Evolutionary conservation across 2,113 vertebrate genomes (phyloP), one percentile per base, ranked within the genome.

Genomic region (Raja brachyura): DNA sequence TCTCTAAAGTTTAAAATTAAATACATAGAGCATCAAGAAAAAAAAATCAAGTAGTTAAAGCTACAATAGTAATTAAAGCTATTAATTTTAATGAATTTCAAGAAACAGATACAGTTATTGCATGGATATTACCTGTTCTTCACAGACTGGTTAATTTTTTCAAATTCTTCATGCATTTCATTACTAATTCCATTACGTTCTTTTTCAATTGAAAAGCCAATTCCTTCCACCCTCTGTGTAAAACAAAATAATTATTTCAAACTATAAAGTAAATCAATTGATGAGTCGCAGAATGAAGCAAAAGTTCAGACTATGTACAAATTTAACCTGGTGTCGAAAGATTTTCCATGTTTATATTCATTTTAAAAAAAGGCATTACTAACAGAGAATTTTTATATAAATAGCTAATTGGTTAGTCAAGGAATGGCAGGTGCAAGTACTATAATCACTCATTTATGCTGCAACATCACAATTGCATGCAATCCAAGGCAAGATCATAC

Each of bases 121-220:
- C 20, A 70, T 39, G 16, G 59, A 73, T 70, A 70, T 92, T 92
- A 92, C 90, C 90, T 73, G 33, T 54, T 92, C 39, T 28, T 33
- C 13, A 73, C 31, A 73, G 68, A 39, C 7, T 48, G 68, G 18
- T 73, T 28, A 73, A 92, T 92, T 74, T 92, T 73, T 68, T 74
- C 90, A 92, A 92, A 92, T 28, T 73, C 90, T 28, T 92, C 48
- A 92, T 92, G 33, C 39, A 92, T 48, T 70, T 92, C 66, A 33
- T 73, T 92, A 54, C 90, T 92, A 92, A 92, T 92, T 92, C 39
- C 68, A 14, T 28, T 92, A 54, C 39, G 68, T 28, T 92, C 63
- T 25, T 92, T 92, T 48, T 92, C 90, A 56, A 92, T 74, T 73
- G 68, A 54, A 74, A 73, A 54, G 22, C 66, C 48, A 48, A 70